A percentile compares a stretch with the other conserved stretches of the same genome.
phyloP scores from a whole-genome alignment of 2,888 invertebrate genomes.

The Ormyrus rosae region DNA sequence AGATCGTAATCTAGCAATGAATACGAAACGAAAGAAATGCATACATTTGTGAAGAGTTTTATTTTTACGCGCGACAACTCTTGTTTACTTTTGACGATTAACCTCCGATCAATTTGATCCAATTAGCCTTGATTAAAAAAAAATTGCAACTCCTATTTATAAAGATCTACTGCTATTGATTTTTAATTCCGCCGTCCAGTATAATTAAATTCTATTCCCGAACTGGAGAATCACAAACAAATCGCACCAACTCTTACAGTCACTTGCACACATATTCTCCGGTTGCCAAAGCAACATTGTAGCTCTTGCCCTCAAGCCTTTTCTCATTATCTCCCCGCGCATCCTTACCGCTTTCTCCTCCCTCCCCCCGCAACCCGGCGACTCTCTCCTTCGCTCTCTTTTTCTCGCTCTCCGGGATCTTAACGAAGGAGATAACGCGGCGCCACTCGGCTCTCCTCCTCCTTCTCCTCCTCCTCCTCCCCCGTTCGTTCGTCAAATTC shows the following conservation, averaged over 20 bases:
- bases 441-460: constrained; percentile 64
- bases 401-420: constrained; percentile 66
- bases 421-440: constrained; percentile 73
- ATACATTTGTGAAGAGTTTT: not conserved
- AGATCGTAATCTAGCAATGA: constrained; percentile 27
- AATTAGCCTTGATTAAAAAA: no score
- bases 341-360: not conserved
- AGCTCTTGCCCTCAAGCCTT: not conserved
- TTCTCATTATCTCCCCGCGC: constrained; percentile 21
- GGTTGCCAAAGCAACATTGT: not conserved
- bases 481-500: constrained; percentile 61
- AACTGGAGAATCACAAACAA: no score
- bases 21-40: constrained; percentile 18
- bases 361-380: constrained; percentile 13
- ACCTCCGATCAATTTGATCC: no score
- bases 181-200: no score
- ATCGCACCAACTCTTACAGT: no score
- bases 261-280: not conserved
- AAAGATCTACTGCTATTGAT: no score
- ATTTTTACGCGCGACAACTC: not conserved
- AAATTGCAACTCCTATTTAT: no score
- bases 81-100: no score
- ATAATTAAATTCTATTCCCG: no score
- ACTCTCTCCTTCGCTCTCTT: constrained; percentile 42
- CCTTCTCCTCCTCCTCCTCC: constrained; percentile 21